Percentiles rank a stretch among this genome's conserved stretches.
These are phyloP conservation scores for Trachelus stipa DNA, from an alignment of 2,888 invertebrate species.

Conservation along the genomic window DNA sequence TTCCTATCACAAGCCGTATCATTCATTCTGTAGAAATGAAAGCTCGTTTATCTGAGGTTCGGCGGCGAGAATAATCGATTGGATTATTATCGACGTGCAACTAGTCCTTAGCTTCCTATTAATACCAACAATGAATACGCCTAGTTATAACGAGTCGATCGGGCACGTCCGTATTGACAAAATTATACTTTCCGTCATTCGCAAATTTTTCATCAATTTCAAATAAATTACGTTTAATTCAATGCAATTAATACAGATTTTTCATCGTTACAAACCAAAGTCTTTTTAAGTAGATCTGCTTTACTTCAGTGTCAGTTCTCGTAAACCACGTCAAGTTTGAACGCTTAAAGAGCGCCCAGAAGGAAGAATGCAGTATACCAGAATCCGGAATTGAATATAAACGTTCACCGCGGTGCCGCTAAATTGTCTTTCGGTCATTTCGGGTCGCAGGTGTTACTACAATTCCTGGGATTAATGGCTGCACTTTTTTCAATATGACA, in stretches of 20 bases:
- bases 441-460: constrained; percentile 24
- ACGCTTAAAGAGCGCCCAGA: neutral
- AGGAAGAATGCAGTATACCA: neutral
- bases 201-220: neutral
- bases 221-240: too few relatives aligned
- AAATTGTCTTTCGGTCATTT: constrained; percentile 18
- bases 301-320: neutral
- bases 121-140: neutral
- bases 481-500: neutral
- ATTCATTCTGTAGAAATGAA: neutral
- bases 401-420: constrained; percentile 17
- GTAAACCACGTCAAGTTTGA: neutral
- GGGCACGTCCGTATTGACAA: neutral
- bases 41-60: neutral
- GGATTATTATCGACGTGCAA: neutral
- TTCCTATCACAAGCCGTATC: neutral
- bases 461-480: constrained; percentile 9
- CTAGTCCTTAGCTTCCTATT: neutral
- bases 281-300: neutral
- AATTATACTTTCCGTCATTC: neutral
- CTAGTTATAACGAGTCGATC: neutral
- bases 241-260: too few relatives aligned
- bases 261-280: neutral
- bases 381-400: neutral
- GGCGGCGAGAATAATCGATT: neutral